Percentiles rank a stretch among this genome's conserved stretches.
Evolutionary conservation across 2,113 vertebrate genomes (phyloP).

Genomic region (human (Homo sapiens)): GRCh38 chr20:36905001-36905500

Average conservation of each 20-base stretch:
- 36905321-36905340: neutral
- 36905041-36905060: neutral
- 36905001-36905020: neutral
- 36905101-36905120: neutral
- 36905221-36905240: neutral
- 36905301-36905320: neutral
- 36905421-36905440: constrained; percentile 89
- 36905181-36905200: neutral
- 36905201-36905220: neutral
- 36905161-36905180: neutral
- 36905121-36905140: constrained; percentile 10
- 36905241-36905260: neutral
- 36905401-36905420: constrained; percentile 92
- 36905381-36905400: constrained; percentile 83
- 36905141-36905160: neutral
- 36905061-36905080: neutral
- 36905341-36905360: neutral
- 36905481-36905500: constrained; percentile 93
- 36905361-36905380: constrained; percentile 75
- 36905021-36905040: neutral
- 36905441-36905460: constrained; percentile 86
- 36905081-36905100: neutral
- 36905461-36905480: constrained; percentile 87
- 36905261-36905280: neutral
- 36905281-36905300: neutral